Evolutionary conservation across 2,113 vertebrate genomes (phyloP).

Genomic region (Orthonyx spaldingii): DNA sequence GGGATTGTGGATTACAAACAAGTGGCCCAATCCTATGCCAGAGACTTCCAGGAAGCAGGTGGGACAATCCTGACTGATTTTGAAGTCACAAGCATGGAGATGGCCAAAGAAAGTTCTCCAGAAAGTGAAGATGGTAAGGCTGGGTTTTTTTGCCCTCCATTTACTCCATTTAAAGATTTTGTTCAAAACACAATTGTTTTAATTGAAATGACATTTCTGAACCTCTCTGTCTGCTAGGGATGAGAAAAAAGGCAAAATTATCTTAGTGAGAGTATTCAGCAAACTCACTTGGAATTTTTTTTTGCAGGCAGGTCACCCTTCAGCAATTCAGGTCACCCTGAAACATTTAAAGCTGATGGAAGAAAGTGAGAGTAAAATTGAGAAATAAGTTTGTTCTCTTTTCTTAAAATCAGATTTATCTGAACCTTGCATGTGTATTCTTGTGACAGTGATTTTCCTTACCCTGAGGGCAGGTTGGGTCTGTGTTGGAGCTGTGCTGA

Average conservation of each 20-base stretch:
- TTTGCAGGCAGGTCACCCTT: neutral
- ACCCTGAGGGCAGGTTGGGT: neutral
- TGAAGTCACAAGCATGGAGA: constrained; percentile 81
- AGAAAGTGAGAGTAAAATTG: neutral
- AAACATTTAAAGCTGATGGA: neutral
- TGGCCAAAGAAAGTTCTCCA: constrained; percentile 77
- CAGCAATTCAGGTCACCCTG: too few relatives aligned
- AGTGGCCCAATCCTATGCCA: constrained; percentile 83
- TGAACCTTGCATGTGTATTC: neutral
- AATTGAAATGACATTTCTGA: neutral
- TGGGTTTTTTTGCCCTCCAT: accelerated
- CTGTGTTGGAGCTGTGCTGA: too few relatives aligned
- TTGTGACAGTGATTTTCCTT: neutral
- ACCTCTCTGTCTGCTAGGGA: neutral
- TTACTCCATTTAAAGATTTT: neutral
- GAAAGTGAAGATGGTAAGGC: constrained; percentile 78
- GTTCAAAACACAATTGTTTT: neutral
- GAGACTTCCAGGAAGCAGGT: constrained; percentile 87
- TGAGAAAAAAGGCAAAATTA: neutral
- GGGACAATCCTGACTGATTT: constrained; percentile 82
- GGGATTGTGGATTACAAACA: constrained; percentile 91
- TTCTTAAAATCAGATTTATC: neutral
- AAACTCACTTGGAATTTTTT: neutral
- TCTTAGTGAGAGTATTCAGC: neutral
- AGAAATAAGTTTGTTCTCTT: neutral